A percentile compares a stretch with the other conserved stretches of the same genome.
phyloP scores from a whole-genome alignment of 2,888 invertebrate species.

The Laspeyria flexula region DNA sequence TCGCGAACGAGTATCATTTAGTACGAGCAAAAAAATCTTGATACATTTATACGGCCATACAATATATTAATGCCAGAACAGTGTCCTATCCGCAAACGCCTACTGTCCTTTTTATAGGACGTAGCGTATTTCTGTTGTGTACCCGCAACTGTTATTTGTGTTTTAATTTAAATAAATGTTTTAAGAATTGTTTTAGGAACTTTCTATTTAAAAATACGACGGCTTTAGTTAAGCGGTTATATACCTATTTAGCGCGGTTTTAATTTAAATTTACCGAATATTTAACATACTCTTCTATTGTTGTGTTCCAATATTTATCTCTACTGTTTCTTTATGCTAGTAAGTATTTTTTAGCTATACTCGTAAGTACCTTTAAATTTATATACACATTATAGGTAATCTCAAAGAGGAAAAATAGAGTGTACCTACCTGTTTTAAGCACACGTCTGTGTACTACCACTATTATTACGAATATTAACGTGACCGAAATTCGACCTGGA shows the following conservation, averaged over 20 bases:
- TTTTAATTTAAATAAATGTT: constrained; percentile 1
- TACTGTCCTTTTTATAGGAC: neutral
- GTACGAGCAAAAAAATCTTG: neutral
- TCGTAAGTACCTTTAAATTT: too few species aligned
- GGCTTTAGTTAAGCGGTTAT: neutral
- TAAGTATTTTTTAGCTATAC: too few species aligned
- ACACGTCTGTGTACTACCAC: too few species aligned
- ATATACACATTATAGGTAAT: too few species aligned
- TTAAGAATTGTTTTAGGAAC: neutral
- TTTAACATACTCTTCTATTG: too few species aligned
- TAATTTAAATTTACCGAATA: too few species aligned
- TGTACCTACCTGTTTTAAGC: too few species aligned
- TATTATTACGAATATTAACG: too few species aligned
- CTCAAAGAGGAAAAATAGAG: too few species aligned
- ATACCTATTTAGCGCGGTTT: neutral
- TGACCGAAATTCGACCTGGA: too few species aligned
- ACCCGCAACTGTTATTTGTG: neutral
- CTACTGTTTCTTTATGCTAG: too few species aligned
- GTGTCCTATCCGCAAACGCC: neutral
- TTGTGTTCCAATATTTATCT: too few species aligned
- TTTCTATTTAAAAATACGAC: neutral
- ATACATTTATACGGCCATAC: neutral
- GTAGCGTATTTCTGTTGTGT: constrained; percentile 1
- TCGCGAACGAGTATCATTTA: neutral
- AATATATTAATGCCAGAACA: neutral